Percentiles rank a stretch among this genome's conserved stretches.
Evolutionary conservation across 1,140 invertebrate species (phyloP).

Genomic region (Chrysoperla carnea): DNA sequence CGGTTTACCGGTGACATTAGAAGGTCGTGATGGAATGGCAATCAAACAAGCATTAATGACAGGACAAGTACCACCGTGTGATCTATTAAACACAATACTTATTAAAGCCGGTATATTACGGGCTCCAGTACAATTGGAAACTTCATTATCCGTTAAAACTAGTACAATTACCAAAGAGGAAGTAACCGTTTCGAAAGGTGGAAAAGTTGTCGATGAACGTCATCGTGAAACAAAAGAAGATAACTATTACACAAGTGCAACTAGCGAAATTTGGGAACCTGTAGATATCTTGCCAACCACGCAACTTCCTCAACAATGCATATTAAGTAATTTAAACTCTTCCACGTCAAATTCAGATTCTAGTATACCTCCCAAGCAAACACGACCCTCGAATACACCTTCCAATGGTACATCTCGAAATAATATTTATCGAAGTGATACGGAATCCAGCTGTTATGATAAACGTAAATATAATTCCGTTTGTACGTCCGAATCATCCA

Average conservation of each 20-base stretch:
- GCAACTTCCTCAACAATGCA: conserved; percentile 14
- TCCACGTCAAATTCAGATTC: background rate
- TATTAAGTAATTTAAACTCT: background rate
- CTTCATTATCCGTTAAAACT: conserved; percentile 52
- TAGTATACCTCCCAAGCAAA: background rate
- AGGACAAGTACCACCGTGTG: conserved; percentile 51
- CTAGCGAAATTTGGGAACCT: conserved; percentile 51
- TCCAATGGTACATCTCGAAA: background rate
- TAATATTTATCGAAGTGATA: background rate
- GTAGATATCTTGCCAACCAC: conserved; percentile 28
- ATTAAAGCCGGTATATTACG: conserved; percentile 46
- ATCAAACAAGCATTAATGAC: conserved; percentile 51
- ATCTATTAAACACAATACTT: conserved; percentile 52
- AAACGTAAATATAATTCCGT: background rate
- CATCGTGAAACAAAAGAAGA: conserved; percentile 55
- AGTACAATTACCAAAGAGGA: conserved; percentile 55
- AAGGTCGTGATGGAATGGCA: conserved; percentile 47
- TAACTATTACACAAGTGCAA: conserved; percentile 47
- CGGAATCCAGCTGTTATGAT: conserved; percentile 6
- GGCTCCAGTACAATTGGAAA: conserved; percentile 52
- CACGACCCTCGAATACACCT: background rate
- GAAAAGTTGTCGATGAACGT: conserved; percentile 50
- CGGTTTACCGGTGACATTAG: conserved; percentile 48
- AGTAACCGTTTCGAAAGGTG: conserved; percentile 47
- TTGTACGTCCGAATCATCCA: conserved; percentile 13